Evolutionary conservation across 2,797 vertebrate genomes (phyloP).

Genomic region (Rhinophrynus dorsalis): DNA sequence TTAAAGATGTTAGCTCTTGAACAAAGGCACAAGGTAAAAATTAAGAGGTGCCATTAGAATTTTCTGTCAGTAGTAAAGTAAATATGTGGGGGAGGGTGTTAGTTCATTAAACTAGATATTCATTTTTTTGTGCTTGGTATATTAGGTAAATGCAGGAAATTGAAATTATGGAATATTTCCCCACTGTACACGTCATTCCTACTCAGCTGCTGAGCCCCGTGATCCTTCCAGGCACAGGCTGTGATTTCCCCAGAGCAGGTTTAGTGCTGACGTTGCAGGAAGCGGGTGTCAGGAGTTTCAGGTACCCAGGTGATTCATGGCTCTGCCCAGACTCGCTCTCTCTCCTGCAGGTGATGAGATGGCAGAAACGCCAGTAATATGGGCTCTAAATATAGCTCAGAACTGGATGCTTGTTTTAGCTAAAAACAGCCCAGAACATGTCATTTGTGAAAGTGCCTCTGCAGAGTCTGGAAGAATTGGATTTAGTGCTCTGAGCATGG

Average conservation of each 20-base stretch:
- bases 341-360: conserved; percentile 1
- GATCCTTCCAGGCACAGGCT: no score
- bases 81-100: no score
- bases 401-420: background rate
- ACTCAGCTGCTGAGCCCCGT: no score
- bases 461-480: background rate
- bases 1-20: no score
- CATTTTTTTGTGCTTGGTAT: no score
- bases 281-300: background rate
- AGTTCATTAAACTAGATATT: no score
- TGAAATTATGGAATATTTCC: no score
- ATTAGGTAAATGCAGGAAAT: no score
- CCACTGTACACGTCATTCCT: no score
- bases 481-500: background rate
- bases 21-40: no score
- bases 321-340: conserved; percentile 7
- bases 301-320: conserved; percentile 1
- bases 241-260: background rate
- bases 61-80: no score
- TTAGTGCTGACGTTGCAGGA: background rate
- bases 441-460: background rate
- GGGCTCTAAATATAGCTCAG: conserved; percentile 15
- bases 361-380: background rate
- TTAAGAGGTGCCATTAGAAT: no score
- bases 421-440: background rate